phyloP scores from a whole-genome alignment of 2,888 invertebrate genomes.

The Temnothorax unifasciatus region DNA sequence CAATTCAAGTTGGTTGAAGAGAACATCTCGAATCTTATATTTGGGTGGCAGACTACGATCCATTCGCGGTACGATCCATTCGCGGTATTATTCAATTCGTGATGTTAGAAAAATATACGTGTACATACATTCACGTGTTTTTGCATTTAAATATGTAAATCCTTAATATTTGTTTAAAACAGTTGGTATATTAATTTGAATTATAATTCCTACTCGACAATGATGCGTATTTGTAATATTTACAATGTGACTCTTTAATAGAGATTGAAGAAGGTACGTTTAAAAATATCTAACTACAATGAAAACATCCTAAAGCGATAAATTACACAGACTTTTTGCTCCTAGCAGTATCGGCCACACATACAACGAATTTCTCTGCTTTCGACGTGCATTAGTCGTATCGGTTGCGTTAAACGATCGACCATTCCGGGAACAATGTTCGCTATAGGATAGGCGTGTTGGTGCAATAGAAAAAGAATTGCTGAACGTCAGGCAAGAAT shows the following conservation, averaged over 20 bases:
- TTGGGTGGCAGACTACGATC: too few relatives aligned
- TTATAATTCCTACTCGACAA: not conserved
- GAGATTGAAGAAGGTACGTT: not conserved
- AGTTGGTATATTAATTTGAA: not conserved
- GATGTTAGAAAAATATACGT: not conserved
- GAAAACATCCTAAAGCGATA: slow-evolving; percentile 68
- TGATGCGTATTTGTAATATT: not conserved
- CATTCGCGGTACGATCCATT: not conserved
- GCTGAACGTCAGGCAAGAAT: slow-evolving; percentile 32
- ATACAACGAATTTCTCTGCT: slow-evolving; percentile 48
- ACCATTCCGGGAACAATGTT: slow-evolving; percentile 69
- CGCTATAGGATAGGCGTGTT: slow-evolving; percentile 45
- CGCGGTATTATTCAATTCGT: not conserved
- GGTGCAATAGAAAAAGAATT: slow-evolving; percentile 44
- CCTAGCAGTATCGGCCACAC: slow-evolving; percentile 39
- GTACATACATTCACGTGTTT: not conserved
- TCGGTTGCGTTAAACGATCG: slow-evolving; percentile 69
- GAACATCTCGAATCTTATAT: too few relatives aligned
- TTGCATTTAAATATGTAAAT: not conserved
- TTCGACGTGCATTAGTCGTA: slow-evolving; percentile 67
- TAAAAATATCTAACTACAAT: slow-evolving; percentile 31
- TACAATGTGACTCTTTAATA: not conserved
- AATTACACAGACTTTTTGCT: slow-evolving; percentile 61
- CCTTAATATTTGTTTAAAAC: not conserved
- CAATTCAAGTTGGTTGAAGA: too few relatives aligned